Evolutionary conservation across 2,113 vertebrate genomes (phyloP).

Genomic region (Clarias macrocephalus): DNA sequence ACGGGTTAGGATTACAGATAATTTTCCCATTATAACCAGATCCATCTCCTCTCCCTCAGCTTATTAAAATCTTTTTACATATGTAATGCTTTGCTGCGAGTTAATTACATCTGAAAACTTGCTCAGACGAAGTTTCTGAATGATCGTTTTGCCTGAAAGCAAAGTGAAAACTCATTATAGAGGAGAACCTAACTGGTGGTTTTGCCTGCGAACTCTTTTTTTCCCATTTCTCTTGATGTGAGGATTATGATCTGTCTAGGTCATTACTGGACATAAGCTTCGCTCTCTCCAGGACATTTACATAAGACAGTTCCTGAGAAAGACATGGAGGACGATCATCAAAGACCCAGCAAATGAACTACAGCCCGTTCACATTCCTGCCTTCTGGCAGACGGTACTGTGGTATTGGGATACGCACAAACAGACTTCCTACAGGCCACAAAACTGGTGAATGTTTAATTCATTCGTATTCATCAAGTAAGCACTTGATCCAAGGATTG

Average conservation of each 20-base stretch:
- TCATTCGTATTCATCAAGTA: background rate
- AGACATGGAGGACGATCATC: slow-evolving; percentile 10
- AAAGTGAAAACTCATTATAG: background rate
- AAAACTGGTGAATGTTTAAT: background rate
- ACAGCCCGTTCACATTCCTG: slow-evolving; percentile 11
- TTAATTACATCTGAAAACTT: slow-evolving; percentile 1
- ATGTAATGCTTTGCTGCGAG: background rate
- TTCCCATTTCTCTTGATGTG: background rate
- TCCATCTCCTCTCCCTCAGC: background rate
- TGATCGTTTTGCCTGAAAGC: background rate
- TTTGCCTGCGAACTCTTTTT: slow-evolving; percentile 2
- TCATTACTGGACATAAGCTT: slow-evolving; percentile 9
- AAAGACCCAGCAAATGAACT: slow-evolving; percentile 1
- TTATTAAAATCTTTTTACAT: background rate
- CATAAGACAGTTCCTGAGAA: background rate
- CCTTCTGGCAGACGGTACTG: background rate
- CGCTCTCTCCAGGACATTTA: background rate
- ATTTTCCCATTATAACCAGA: background rate
- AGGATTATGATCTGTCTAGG: slow-evolving; percentile 6
- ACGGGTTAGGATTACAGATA: background rate
- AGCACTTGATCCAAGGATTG: background rate
- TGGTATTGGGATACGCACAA: background rate
- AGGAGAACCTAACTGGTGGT: background rate
- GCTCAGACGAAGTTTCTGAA: background rate
- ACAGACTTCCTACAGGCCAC: background rate